Base-by-base conservation (phyloP, 2,113 vertebrate species). In the Lepus timidus region DNA sequence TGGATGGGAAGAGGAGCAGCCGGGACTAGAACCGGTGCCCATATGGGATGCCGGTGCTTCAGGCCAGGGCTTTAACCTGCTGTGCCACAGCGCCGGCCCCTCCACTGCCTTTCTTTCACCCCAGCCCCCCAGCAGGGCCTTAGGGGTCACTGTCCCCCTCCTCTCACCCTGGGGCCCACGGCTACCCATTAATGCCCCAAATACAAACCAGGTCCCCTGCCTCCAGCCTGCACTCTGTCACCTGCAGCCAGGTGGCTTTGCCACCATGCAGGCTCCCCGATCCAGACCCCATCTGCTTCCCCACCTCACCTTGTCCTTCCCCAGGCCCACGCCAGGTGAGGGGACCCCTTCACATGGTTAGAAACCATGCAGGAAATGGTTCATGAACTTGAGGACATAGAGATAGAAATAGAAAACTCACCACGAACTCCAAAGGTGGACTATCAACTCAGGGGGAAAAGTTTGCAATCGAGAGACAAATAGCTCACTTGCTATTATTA, bases 261-360 rank as follows among this genome's bases (percentile, higher is more conserved):
- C 20, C 0, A 0, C 25, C 5, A 25, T 23, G 25, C 51, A n/a
- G 51, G 4, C 44, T 29, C 12, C 16, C 20, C n/a, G 0, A 13
- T 3, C 19, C 3, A 9, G 31, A 29, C 31, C 27, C 49, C 10
- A 23, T 27, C 49, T 1, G 3, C 51, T 25, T 17, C 1, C 25
- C 11, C 4, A 0, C 22, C 16, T 61, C 10, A 4, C 49, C 14
- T 44, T 52, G 55, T 12, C 78, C 36, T 36, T 65, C 36, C 22
- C 19, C 2, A 8, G 44, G 5, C 4, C 11, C 14, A 6, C 20
- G 29, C 31, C 44, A 1, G 11, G 25, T 12, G 16, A 6, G 61
- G 25, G 52, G 2, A n/a, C 9, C 12, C 64, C 61, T 55, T 90
- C 62, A 67, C 12, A 31, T 19, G 20, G 20, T 51, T 44, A 49